Evolutionary conservation across 2,113 vertebrate genomes (phyloP).

Genomic region (Gymnobelideus leadbeateri): DNA sequence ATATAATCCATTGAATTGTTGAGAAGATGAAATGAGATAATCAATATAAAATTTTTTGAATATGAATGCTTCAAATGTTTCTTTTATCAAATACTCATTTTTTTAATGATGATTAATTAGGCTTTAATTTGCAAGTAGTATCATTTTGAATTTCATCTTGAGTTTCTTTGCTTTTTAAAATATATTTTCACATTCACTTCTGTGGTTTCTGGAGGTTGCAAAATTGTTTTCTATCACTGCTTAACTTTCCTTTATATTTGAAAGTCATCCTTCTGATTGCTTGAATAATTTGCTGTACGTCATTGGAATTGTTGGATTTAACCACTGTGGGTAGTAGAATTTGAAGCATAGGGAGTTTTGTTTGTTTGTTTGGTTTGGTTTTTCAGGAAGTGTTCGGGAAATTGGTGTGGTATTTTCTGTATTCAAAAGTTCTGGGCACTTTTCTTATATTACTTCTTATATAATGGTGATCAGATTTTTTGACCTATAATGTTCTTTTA

Average conservation of each 20-base stretch:
- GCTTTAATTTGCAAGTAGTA: neutral
- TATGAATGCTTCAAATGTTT: neutral
- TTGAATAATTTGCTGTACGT: neutral
- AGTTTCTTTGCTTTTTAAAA: neutral
- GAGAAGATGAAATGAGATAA: neutral
- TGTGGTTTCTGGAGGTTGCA: neutral
- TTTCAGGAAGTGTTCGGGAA: neutral
- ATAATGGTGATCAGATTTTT: neutral
- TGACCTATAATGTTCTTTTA: neutral
- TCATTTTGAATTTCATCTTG: neutral
- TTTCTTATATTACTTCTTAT: neutral
- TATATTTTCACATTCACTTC: neutral
- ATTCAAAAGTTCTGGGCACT: neutral
- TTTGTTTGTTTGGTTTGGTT: neutral
- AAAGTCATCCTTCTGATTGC: neutral
- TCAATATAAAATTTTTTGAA: neutral
- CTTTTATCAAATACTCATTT: neutral
- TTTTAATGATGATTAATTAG: neutral
- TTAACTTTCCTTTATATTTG: neutral
- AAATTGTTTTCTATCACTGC: neutral
- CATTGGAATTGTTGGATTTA: neutral
- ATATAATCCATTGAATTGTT: neutral
- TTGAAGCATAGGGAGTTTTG: neutral
- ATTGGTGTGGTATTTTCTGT: neutral
- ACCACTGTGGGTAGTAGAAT: neutral